Evolutionary conservation across 2,888 invertebrate genomes (phyloP).

Genomic region (Melanophora roralis): DNA sequence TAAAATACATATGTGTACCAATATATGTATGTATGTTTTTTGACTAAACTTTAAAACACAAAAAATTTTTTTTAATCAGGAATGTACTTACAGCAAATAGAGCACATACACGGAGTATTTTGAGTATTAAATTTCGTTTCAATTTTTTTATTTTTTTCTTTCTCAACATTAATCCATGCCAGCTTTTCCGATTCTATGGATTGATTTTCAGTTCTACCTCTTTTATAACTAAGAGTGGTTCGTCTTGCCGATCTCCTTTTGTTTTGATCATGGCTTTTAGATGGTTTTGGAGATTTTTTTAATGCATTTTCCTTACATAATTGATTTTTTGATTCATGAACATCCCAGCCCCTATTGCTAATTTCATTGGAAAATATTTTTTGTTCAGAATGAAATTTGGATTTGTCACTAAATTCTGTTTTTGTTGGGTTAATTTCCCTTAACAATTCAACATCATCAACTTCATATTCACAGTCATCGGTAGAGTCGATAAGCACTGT

Average conservation of each 20-base stretch:
- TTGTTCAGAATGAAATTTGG: too few species aligned
- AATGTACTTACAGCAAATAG: conserved; percentile 49
- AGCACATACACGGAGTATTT: conserved; percentile 38
- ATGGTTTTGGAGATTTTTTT: too few species aligned
- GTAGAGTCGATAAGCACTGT: conserved; percentile 18
- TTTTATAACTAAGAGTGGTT: too few species aligned
- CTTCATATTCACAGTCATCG: conserved; percentile 2
- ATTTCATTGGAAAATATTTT: neutral
- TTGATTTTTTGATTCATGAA: too few species aligned
- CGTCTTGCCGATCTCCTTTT: neutral
- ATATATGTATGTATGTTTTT: too few species aligned
- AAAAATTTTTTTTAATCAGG: too few species aligned
- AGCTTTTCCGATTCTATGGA: neutral
- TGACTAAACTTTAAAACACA: neutral
- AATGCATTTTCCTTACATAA: too few species aligned
- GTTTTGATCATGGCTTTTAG: neutral
- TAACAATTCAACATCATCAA: neutral
- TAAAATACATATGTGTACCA: too few species aligned
- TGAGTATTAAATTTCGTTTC: neutral
- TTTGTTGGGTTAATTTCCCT: neutral
- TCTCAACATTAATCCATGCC: neutral
- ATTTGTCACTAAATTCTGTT: neutral
- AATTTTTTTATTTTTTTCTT: neutral
- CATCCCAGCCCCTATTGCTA: too few species aligned
- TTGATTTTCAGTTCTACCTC: too few species aligned